Base-by-base conservation (phyloP, 2,113 vertebrate genomes). In the Festucalex cinctus region DNA sequence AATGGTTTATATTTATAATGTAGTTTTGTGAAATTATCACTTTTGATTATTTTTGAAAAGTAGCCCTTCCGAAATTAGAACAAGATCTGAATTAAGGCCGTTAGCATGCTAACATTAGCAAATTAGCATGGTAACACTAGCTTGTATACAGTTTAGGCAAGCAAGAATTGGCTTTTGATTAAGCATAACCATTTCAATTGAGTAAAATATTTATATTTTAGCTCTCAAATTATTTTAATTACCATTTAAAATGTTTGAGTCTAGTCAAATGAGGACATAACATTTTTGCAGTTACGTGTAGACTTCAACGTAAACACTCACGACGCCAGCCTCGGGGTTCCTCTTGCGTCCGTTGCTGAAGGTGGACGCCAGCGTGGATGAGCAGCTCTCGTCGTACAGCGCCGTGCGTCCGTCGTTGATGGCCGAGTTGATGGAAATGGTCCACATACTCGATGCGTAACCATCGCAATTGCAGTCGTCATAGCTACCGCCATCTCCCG, bases 371-470 rank as follows among this genome's bases (percentile, higher is more conserved):
- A 99, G 83, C 3, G 97, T 99, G 73, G 97, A 99, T 48, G 97
- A 99, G 90, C 97, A 99, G 88, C 97, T 99, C 87, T 99, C 97
- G 0, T 99, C 97, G 0, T 99, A 99, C 35, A 99, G 88, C 14
- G 97, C 97, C 0, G 97, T 99, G 70, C 97, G 93, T 6, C 97
- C 97, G 0, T 99, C 97, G 0, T 99, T 99, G 83, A 99, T 99
- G 81, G 97, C 97, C 0, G 97, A 99, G 86, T 99, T 99, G 85
- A 99, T 99, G 78, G 97, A 99, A 88, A 99, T 98, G 7, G 97
- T 99, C 97, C 97, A 99, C 97, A 99, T 99, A 88, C 97, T 99
- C 0, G 97, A 99, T 37, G 97, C 97, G 0, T 99, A 99, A 46
- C 97, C 97, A 0, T 99, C 97, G 0, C 97, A 99, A 84, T 99